These are phyloP conservation scores for Sakesphorus luctuosus DNA, from an alignment of 2,113 vertebrate species.

Conservation along the genomic window DNA sequence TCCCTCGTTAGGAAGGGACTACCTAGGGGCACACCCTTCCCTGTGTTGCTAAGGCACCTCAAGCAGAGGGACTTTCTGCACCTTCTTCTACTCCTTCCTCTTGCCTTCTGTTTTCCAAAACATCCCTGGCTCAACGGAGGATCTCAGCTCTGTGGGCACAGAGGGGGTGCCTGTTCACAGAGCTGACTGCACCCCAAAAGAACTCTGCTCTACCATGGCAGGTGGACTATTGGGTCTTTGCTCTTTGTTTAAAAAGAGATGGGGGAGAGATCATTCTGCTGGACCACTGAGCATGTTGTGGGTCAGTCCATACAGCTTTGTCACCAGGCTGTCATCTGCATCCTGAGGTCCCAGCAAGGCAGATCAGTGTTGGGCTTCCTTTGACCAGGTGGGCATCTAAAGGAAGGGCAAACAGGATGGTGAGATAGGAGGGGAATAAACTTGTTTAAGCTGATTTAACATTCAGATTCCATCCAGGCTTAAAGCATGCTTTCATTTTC, in stretches of 20 bases:
- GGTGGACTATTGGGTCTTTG: accelerated
- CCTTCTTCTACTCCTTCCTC: not conserved
- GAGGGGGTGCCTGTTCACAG: accelerated
- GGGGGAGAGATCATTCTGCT: not conserved
- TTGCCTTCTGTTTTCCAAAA: not conserved
- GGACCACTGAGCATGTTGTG: not conserved
- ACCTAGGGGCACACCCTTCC: not conserved
- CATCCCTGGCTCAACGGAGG: not conserved
- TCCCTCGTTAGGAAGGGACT: not conserved
- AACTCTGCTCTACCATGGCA: accelerated
- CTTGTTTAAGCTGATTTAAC: not conserved
- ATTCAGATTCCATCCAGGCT: not conserved
- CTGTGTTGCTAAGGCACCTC: not conserved
- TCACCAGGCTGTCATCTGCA: not conserved
- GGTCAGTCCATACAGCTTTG: accelerated
- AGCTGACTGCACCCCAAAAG: not conserved
- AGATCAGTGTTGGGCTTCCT: not conserved
- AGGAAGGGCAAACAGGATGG: not conserved
- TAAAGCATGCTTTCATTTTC: not conserved
- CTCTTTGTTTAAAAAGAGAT: not conserved
- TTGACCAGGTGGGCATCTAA: not conserved
- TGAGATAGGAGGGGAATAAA: not conserved
- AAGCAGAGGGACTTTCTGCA: not conserved
- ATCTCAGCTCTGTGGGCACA: not conserved
- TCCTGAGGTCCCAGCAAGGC: not conserved